These are phyloP conservation scores for Diceros bicornis DNA, from an alignment of 2,797 vertebrate genomes.

Conservation along the genomic window DNA sequence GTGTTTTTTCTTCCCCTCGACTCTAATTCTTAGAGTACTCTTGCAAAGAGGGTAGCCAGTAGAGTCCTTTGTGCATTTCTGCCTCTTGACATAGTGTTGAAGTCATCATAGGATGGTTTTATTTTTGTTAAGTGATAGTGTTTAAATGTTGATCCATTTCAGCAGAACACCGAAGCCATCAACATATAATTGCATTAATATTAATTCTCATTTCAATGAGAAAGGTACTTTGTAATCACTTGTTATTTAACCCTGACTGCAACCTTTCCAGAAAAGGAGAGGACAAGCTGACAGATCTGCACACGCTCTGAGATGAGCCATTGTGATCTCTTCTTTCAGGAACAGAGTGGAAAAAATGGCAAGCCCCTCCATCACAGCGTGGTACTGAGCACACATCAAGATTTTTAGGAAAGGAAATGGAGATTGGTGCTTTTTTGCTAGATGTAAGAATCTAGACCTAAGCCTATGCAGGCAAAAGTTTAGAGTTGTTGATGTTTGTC, in stretches of 20 bases:
- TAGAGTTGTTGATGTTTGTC: conserved; percentile 68
- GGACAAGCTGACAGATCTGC: background rate
- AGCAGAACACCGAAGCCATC: conserved; percentile 65
- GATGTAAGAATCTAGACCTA: background rate
- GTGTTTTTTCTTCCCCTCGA: background rate
- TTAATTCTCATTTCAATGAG: conserved; percentile 80
- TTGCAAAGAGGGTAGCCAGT: conserved; percentile 71
- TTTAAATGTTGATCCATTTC: conserved; percentile 78
- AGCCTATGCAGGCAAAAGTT: background rate
- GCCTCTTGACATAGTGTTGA: conserved; percentile 56
- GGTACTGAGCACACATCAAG: background rate
- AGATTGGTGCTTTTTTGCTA: background rate
- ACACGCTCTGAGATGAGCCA: background rate
- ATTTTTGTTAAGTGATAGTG: conserved; percentile 75
- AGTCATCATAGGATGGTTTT: conserved; percentile 63
- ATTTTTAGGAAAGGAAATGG: background rate
- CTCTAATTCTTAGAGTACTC: conserved; percentile 73
- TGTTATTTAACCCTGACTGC: conserved; percentile 69
- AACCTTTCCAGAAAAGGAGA: conserved; percentile 59
- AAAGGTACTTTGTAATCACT: conserved; percentile 73
- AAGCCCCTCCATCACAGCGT: background rate
- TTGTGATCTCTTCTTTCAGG: background rate
- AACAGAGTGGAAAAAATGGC: background rate
- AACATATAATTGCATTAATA: conserved; percentile 79
- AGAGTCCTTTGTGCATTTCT: conserved; percentile 65